Evolutionary conservation across 2,797 vertebrate genomes (phyloP), one percentile per base, ranked within the genome.

Genomic region (Lates japonicus): DNA sequence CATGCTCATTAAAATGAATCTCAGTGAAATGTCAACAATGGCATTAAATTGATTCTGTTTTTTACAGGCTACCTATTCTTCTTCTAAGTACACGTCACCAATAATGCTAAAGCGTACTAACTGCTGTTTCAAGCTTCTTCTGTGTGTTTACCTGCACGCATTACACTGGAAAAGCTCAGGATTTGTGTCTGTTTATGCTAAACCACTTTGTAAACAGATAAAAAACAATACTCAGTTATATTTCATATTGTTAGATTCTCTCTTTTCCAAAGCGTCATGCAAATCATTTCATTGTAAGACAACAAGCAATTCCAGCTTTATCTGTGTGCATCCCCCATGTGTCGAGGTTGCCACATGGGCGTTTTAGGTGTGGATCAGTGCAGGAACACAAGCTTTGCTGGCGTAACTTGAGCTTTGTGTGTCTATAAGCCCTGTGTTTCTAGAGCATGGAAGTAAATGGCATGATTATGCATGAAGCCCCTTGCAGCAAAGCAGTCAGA

Each of bases 401-500:
- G 73, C 29, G 17, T 63, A 71, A 60, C 59, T 35, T 5, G 0
- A 48, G 70, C 78, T 80, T 33, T 70, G 80, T 82, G 76, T 44
- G 72, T 81, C 72, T 60, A 68, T 82, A 74, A 79, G 62, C 74
- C 61, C 61, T 14, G 66, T 81, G 77, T 78, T 87, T 90, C 84
- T 14, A 70, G 46, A 76, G 44, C 70, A 70, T 17, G 41, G 80
- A 73, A 82, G 84, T 87, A 88, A 92, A 91, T 62, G 85, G 84
- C 14, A 69, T 29, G 91, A 94, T 94, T 93, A 93, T 87, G 81
- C 84, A 87, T 55, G 86, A 89, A 86, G 90, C 73, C 75, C 86
- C 74, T 88, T 31, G 69, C 84, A 87, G 78, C 80, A 71, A 60
- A 70, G 88, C 84, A 87, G 80, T 88, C 85, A 85, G 86, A 91